Conservation (phyloP, 2,113 vertebrate genomes). For the Puffinus mauretanicus region DNA sequence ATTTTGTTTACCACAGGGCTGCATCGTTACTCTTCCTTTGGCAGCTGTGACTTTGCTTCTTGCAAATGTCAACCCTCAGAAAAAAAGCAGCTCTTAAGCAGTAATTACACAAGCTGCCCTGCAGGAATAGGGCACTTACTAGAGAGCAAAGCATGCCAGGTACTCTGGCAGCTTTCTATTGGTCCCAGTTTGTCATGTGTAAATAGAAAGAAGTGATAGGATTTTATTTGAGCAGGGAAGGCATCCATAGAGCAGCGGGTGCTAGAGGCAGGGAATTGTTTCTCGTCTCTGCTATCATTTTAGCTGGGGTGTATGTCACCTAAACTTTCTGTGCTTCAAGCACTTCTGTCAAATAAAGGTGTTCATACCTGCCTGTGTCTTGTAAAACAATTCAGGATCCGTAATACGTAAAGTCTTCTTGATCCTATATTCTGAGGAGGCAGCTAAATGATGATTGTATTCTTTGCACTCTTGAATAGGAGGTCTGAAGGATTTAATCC, state of each 20-base stretch:
- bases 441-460: background rate
- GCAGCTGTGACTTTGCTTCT: background rate
- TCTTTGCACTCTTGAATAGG: background rate
- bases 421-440: background rate
- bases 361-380: background rate
- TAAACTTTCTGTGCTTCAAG: background rate
- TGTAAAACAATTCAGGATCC: background rate
- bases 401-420: fast-evolving
- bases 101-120: background rate
- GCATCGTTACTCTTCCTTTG: background rate
- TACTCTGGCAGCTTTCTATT: background rate
- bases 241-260: background rate
- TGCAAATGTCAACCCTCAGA: background rate
- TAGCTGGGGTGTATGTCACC: background rate
- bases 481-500: background rate
- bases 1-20: background rate
- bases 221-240: background rate
- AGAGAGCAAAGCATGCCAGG: background rate
- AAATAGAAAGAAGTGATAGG: background rate
- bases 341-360: background rate
- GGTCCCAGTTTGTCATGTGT: background rate
- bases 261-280: background rate
- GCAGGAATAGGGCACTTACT: background rate
- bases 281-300: background rate
- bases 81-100: background rate